Percentiles rank a stretch among this genome's conserved stretches.
Conservation (phyloP, 2,888 invertebrate genomes). For the Drepana falcataria region DNA sequence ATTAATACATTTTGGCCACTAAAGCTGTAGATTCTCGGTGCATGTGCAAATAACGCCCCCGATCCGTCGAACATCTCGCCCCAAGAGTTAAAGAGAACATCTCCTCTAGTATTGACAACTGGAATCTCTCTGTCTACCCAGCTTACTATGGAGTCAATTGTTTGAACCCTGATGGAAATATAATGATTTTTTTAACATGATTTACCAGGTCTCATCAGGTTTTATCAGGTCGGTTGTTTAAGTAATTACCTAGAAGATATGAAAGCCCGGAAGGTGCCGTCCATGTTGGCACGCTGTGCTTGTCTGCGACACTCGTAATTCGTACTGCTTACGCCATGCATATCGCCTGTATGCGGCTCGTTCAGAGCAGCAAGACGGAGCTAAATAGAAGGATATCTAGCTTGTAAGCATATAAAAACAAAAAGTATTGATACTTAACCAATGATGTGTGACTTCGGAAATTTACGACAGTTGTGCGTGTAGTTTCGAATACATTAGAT, state of each 20-base stretch:
- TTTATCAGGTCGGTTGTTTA: background rate
- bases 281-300: slow-evolving; percentile 90
- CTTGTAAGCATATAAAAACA: no score
- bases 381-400: slow-evolving; percentile 79
- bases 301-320: slow-evolving; percentile 97
- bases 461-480: no score
- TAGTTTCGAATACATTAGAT: no score
- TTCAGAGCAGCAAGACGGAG: slow-evolving; percentile 95
- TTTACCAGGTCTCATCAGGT: background rate
- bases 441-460: no score
- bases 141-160: slow-evolving; percentile 95
- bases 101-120: slow-evolving; percentile 92
- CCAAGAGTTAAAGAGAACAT: slow-evolving; percentile 97
- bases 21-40: slow-evolving; percentile 95
- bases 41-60: slow-evolving; percentile 91
- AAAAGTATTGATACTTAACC: no score
- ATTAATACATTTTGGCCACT: slow-evolving; percentile 94
- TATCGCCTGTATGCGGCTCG: slow-evolving; percentile 93
- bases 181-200: background rate
- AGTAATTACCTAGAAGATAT: slow-evolving; percentile 85
- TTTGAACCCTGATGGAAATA: slow-evolving; percentile 83
- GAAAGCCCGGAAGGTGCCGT: slow-evolving; percentile 95
- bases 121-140: slow-evolving; percentile 92
- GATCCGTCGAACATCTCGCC: slow-evolving; percentile 93
- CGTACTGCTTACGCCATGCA: slow-evolving; percentile 94